phyloP scores from a whole-genome alignment of 2,888 invertebrate species.

The Frankliniella fusca region DNA sequence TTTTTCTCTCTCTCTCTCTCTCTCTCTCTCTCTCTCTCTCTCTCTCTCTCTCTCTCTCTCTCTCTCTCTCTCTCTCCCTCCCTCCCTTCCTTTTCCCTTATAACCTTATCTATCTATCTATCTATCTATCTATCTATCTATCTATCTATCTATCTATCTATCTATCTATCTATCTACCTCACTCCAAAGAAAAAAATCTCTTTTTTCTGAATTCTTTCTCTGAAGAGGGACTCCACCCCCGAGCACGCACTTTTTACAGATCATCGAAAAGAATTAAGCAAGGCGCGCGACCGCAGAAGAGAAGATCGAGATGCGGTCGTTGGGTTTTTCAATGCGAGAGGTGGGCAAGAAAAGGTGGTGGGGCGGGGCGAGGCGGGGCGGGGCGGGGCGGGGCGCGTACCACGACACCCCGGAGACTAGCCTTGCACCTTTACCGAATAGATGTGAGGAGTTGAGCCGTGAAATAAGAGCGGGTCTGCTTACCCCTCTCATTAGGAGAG shows the following conservation, averaged over 20 bases:
- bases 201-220: no score
- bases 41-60: background rate
- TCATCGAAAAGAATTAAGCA: constrained; percentile 37
- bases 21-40: background rate
- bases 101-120: constrained; percentile 16
- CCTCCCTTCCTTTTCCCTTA: background rate
- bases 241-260: constrained; percentile 35
- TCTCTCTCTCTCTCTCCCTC: background rate
- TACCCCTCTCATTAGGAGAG: background rate
- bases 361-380: no score
- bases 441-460: constrained; percentile 2
- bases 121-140: no score
- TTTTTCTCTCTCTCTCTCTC: background rate
- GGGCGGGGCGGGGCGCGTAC: background rate
- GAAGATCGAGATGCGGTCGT: background rate
- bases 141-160: background rate
- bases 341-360: no score
- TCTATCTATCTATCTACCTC: constrained; percentile 9
- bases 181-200: no score
- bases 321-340: background rate
- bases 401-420: background rate
- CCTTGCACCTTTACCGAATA: background rate
- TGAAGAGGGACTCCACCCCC: constrained; percentile 32
- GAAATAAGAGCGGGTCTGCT: constrained; percentile 7
- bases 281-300: background rate